Conservation (phyloP, 2,113 vertebrate species). For the Phocoena phocoena region DNA sequence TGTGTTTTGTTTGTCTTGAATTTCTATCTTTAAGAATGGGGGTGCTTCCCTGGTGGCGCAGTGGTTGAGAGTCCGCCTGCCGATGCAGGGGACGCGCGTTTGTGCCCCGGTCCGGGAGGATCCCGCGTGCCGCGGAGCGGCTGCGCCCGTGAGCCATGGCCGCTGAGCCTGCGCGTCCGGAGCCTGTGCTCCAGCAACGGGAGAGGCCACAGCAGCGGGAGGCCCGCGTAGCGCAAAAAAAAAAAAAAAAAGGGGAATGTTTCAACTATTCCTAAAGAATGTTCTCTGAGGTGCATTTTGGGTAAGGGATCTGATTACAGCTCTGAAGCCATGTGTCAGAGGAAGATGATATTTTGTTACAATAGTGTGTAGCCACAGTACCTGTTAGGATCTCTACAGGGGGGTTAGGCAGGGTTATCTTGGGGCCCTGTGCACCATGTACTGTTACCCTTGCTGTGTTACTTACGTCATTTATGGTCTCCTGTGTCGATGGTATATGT, state of each 20-base stretch:
- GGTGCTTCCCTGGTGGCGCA: no score
- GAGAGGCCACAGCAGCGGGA: no score
- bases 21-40: background rate
- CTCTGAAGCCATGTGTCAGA: background rate
- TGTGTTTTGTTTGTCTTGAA: background rate
- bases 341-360: background rate
- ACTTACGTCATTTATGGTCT: background rate
- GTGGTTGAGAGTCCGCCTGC: no score
- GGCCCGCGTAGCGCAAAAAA: no score
- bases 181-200: no score
- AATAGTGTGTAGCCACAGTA: background rate
- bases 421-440: background rate
- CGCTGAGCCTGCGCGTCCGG: no score
- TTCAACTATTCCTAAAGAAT: background rate
- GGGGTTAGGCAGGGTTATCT: background rate
- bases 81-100: no score
- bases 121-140: no score
- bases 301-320: background rate
- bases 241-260: background rate
- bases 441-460: background rate
- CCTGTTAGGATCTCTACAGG: background rate
- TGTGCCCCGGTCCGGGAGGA: no score
- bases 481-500: background rate
- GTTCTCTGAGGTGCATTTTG: background rate
- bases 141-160: no score